These are phyloP conservation scores for Bombus balteatus DNA, from an alignment of 1,140 invertebrate genomes.

Conservation along the genomic window DNA sequence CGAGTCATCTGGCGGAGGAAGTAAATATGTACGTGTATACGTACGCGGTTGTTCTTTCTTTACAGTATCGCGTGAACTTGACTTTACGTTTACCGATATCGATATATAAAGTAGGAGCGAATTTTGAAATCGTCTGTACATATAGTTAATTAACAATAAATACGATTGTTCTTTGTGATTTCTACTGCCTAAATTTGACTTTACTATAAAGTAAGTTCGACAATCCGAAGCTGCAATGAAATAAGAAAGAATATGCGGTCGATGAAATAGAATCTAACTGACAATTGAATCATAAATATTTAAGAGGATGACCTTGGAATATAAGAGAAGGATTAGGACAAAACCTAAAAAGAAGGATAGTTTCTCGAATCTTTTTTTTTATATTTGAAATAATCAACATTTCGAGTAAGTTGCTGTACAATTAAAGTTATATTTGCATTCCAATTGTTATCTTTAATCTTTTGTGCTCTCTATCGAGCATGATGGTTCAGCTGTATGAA, in stretches of 20 bases:
- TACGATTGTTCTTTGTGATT: not conserved
- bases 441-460: not conserved
- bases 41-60: not conserved
- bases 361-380: not conserved
- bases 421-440: not conserved
- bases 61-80: not conserved
- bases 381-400: not conserved
- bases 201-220: not conserved
- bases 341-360: not conserved
- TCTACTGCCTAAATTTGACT: not conserved
- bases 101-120: not conserved
- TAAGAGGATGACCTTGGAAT: not conserved
- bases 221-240: too few species aligned
- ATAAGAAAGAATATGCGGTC: not conserved
- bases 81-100: not conserved
- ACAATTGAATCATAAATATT: not conserved
- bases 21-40: not conserved
- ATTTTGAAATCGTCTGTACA: not conserved
- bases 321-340: not conserved
- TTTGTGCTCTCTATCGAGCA: not conserved
- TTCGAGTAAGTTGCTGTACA: not conserved
- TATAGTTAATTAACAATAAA: not conserved
- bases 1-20: conserved; percentile 28
- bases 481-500: not conserved
- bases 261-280: not conserved